These are phyloP conservation scores for Centrocercus urophasianus DNA, from an alignment of 2,113 vertebrate species.

Conservation along the genomic window DNA sequence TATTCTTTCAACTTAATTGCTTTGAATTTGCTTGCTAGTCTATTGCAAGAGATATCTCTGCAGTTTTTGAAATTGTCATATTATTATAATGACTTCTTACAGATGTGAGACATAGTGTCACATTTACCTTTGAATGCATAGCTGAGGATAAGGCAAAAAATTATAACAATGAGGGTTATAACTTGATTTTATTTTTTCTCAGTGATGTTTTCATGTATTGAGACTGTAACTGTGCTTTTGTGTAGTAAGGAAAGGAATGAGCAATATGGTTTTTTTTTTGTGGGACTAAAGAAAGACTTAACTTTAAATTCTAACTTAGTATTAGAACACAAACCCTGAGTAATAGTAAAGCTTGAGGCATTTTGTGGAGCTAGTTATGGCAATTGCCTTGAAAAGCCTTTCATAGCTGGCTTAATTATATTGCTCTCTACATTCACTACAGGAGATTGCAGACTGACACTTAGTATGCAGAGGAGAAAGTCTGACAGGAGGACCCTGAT, in stretches of 20 bases:
- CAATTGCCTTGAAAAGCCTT: neutral
- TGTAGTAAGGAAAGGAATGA: neutral
- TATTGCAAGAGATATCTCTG: neutral
- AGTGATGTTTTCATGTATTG: neutral
- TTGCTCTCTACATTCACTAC: slow-evolving; percentile 57
- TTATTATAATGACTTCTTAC: neutral
- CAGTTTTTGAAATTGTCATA: neutral
- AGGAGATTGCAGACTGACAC: neutral
- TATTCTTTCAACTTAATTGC: slow-evolving; percentile 8
- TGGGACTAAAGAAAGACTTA: too few relatives aligned
- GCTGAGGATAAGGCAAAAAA: neutral
- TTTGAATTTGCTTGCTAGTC: slow-evolving; percentile 17
- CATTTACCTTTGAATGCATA: neutral
- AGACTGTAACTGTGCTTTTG: neutral
- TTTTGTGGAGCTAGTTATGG: too few relatives aligned
- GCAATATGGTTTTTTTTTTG: too few relatives aligned
- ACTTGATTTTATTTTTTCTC: neutral
- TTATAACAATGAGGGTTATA: neutral
- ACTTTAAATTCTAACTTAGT: too few relatives aligned
- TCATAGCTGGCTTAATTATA: neutral
- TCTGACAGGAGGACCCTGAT: rapidly evolving
- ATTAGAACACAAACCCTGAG: too few relatives aligned
- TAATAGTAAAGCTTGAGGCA: too few relatives aligned
- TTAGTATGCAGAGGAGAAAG: neutral
- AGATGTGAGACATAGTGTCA: neutral